Evolutionary conservation across 2,888 invertebrate species (phyloP), one percentile per base, ranked within the genome.

Genomic region (Ormyrus labotus): DNA sequence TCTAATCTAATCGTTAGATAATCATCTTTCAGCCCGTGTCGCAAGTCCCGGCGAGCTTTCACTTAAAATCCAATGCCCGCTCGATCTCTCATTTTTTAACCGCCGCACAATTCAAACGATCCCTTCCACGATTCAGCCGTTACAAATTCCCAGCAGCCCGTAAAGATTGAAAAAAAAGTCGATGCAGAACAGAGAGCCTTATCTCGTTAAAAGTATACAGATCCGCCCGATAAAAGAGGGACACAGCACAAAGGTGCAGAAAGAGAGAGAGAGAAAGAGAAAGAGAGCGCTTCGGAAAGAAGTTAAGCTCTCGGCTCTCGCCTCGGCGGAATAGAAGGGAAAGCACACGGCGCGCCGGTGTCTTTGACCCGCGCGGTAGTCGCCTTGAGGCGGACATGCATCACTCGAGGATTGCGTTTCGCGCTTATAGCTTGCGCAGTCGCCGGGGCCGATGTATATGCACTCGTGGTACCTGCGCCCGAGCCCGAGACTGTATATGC

Each of bases 301-400:
- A 60, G 34, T 34, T 53, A 65, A 64, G 34, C 64, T 55, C 64
- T 55, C 8, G 13, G 19, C 19, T 7, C 9, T 64, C 65, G n/a
- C 48, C 75, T 67, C 75, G 58, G 58, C 65, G 65, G 74, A 80
- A 80, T 80, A 71, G 80, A 80, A 75, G 70, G 75, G 80, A 80
- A 80, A 71, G 71, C 57, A 64, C 45, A 19, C 19, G 2, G 51
- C 68, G n/a, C 53, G 9, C 7, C 53, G 51, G 64, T 7, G 11
- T 11, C 8, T n/a, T 7, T 11, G 48, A 13, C 50, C 34, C 58
- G 58, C 57, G 70, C 69, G 47, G 57, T 13, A 69, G 69, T 81
- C 67, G 75, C 81, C 81, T 81, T 81, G 78, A 81, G 81, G 55
- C 73, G 72, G 73, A 76, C 81, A 73, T 81, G 81, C 77, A 76